These are phyloP conservation scores for Psittacula derbiana DNA, from an alignment of 2,797 vertebrate genomes.

Conservation along the genomic window DNA sequence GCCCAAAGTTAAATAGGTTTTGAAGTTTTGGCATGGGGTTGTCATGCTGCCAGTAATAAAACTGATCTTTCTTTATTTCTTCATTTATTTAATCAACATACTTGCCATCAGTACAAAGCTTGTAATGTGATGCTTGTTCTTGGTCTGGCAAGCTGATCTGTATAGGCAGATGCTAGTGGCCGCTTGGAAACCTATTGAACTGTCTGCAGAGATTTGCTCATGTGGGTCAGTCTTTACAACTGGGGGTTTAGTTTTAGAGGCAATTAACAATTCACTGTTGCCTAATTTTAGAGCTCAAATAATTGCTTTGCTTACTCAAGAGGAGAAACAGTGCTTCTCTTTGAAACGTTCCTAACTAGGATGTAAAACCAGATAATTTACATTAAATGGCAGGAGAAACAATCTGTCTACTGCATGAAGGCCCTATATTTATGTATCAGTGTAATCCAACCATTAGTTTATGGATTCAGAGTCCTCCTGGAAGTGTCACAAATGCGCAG, in stretches of 20 bases:
- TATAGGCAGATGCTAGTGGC: not conserved
- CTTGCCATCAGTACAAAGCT: not conserved
- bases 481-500: not conserved
- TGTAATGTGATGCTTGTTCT: not conserved
- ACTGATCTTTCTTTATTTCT: not conserved
- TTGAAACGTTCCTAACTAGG: not conserved
- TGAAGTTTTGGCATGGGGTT: not conserved
- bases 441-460: not conserved
- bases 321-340: not conserved
- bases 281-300: constrained; percentile 11
- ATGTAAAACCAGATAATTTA: not conserved
- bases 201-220: not conserved
- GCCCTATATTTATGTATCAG: not conserved
- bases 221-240: not conserved
- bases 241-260: not conserved
- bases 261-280: not conserved
- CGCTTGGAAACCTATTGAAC: not conserved
- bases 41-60: not conserved
- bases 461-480: not conserved
- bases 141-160: not conserved
- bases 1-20: not conserved
- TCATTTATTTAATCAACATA: not conserved
- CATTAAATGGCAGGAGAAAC: not conserved
- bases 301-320: not conserved
- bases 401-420: not conserved